phyloP scores from a whole-genome alignment of 2,888 invertebrate species.

The Drosophila falleni region DNA sequence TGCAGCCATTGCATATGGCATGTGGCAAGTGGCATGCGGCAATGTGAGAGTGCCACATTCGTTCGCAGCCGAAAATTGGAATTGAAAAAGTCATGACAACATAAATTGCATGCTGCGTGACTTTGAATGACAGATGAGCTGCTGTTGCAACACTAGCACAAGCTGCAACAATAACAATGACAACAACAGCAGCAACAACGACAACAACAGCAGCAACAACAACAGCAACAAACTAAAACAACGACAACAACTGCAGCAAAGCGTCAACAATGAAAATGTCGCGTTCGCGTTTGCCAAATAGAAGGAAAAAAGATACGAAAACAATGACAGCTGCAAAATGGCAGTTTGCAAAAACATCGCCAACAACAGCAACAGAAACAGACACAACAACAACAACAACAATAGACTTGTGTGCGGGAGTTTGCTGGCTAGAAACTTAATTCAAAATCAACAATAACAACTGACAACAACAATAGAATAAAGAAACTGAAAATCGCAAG shows the following conservation, averaged over 20 bases:
- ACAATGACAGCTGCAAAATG: constrained; percentile 72
- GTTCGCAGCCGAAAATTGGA: constrained; percentile 62
- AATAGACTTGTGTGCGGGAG: constrained; percentile 44
- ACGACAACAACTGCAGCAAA: constrained; percentile 46
- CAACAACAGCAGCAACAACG: constrained; percentile 40
- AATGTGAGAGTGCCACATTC: constrained; percentile 37
- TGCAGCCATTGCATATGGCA: constrained; percentile 8
- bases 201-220: constrained; percentile 15
- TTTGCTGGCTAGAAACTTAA: constrained; percentile 65
- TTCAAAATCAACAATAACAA: constrained; percentile 74
- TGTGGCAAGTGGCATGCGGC: constrained; percentile 15
- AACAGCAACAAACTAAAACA: constrained; percentile 26
- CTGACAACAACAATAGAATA: constrained; percentile 44
- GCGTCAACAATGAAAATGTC: constrained; percentile 76
- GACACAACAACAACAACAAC: constrained; percentile 36
- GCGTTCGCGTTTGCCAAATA: constrained; percentile 58
- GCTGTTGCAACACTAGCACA: constrained; percentile 39
- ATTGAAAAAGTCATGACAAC: constrained; percentile 77
- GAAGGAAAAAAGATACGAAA: constrained; percentile 34
- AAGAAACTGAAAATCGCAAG: constrained; percentile 24
- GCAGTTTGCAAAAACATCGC: constrained; percentile 53
- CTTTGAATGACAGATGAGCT: constrained; percentile 81
- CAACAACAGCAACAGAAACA: constrained; percentile 35
- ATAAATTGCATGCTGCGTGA: constrained; percentile 69
- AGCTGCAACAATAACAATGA: constrained; percentile 24